Evolutionary conservation across 2,888 invertebrate species (phyloP), one percentile per base, ranked within the genome.

Genomic region (Macroteleia sp.): DNA sequence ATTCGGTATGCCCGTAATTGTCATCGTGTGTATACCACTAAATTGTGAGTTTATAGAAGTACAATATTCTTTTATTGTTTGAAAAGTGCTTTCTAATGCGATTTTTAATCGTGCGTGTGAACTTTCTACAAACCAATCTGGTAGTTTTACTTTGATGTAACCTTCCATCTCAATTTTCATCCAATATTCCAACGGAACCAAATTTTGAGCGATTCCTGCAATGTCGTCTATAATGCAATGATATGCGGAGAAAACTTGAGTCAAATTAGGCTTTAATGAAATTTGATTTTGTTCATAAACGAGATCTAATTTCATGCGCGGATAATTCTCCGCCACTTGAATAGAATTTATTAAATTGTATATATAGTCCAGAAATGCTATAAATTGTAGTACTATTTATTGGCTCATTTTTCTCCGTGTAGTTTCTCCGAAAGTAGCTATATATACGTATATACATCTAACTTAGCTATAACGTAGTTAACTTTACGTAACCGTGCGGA

Each of bases 221-320:
- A 95, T 93, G 4, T 92, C 92, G 41, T 93, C 91, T 14, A 94
- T 92, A 30, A 96, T 93, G 19, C 91, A 88, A 67, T 93, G 93
- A 87, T 94, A 96, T 1, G 92, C 90, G 0, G 91, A 85, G 80
- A 92, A 93, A n/a, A 96, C 92, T 16, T 92, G 91, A 54, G 93
- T 89, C 1, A 94, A 89, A 19, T 93, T 93, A 6, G 96, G 96
- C 66, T 92, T 92, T 5, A 88, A 62, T 1, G 67, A 69, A 28
- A 95, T 92, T 52, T 92, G 90, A 71, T 93, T 92, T 19, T 92
- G 91, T 41, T 93, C 91, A 86, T 93, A 94, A 83, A 92, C 90
- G 17, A 95, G 90, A 42, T 92, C 92, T 39, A 96, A 86, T 74
- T 93, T 93, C 46, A 96, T 89, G 83, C 94, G 93, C 0, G 96